Evolutionary conservation across 2,888 invertebrate genomes (phyloP), one percentile per base, ranked within the genome.

Genomic region (Scaptomyza polygonia): DNA sequence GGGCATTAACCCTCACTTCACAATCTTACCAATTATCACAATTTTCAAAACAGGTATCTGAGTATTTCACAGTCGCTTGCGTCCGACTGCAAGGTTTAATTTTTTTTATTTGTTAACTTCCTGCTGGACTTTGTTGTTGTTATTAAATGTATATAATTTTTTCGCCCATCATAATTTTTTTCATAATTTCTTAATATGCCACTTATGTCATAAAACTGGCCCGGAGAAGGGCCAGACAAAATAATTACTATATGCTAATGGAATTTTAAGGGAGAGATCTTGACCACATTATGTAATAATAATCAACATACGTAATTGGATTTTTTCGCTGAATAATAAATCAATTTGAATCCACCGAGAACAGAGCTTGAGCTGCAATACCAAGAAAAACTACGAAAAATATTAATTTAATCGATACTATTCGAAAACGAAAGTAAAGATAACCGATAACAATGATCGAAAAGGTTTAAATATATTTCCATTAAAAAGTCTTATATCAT

Each of bases 251-350:
- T 16, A 36, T 29, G 36, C 4, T 44, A 65, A 44, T 6, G 32
- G 12, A 16, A 7, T 9, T 40, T 11, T 16, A 32, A 9, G 1
- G 30, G 12, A 27, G 25, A 4, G 4, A 9, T 9, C 25, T 34
- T 32, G 29, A 5, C 29, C 9, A 29, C 27, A 21, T 67, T 42
- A 61, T 67, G 56, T 34, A 71, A 72, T 42, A 67, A 54, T 67
- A 73, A 72, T 72, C 57, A 73, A 67, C 68, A 54, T 51, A 49
- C 53, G 45, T 71, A 72, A 72, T 71, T 67, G 49, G 45, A 32
- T 39, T 61, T 40, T 42, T 40, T 40, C 30, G n/a, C 27, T 32
- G 45, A 63, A 52, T 63, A 8, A 43, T 44, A 14, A 36, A 14
- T 14, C 14, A 14, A 14, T 2, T 36, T 14, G 14, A 36, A 36